Conservation (phyloP, 2,797 vertebrate genomes). For the Muraenolepis orangiensis region DNA sequence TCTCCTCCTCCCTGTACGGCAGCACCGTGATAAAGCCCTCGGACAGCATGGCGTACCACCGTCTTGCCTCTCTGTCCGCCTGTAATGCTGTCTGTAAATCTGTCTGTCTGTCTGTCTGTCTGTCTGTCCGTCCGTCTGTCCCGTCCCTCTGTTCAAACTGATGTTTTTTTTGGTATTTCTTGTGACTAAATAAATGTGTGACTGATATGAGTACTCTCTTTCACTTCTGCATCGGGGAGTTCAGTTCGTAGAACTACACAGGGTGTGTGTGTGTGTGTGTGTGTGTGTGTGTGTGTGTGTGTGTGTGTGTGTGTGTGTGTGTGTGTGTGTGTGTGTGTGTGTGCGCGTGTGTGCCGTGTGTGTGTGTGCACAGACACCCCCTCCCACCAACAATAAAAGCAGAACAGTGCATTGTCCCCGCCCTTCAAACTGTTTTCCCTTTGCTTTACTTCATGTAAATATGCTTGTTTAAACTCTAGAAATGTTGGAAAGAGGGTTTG, state of each 20-base stretch:
- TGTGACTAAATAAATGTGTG: not conserved
- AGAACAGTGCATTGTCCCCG: conserved; percentile 12
- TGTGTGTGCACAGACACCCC: not conserved
- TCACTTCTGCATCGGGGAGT: conserved; percentile 62
- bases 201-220: conserved; percentile 27
- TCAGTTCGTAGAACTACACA: not conserved
- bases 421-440: not conserved
- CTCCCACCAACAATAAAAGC: not conserved
- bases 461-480: not conserved
- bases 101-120: not conserved
- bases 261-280: no score
- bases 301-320: not conserved
- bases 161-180: not conserved
- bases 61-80: conserved; percentile 2
- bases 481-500: not conserved
- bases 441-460: not conserved
- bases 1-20: conserved; percentile 54
- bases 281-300: not conserved
- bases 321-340: not conserved
- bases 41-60: conserved; percentile 50
- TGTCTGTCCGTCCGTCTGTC: not conserved
- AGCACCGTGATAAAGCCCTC: conserved; percentile 61
- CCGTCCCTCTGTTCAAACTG: not conserved
- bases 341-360: not conserved
- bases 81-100: not conserved